phyloP scores from a whole-genome alignment of 1,140 invertebrate species.

The Apis laboriosa region DNA sequence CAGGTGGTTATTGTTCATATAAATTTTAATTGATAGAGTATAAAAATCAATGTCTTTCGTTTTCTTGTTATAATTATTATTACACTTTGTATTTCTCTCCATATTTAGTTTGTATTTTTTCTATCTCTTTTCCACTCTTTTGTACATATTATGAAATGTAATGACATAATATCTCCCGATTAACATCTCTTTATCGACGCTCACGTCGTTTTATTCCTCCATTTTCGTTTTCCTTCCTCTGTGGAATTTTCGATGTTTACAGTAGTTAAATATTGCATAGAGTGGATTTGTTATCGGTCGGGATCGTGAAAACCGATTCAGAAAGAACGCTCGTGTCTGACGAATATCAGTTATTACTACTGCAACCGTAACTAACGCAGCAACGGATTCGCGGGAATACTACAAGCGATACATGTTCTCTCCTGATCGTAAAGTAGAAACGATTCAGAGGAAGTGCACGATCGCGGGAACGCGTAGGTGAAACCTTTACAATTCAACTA shows the following conservation, averaged over 20 bases:
- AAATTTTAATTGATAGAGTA: slow-evolving; percentile 42
- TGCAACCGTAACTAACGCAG: neutral
- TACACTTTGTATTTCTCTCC: neutral
- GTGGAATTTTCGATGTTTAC: slow-evolving; percentile 34
- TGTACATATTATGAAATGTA: slow-evolving; percentile 4
- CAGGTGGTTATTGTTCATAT: slow-evolving; percentile 53
- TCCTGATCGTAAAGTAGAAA: neutral
- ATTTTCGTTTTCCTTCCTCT: slow-evolving; percentile 18
- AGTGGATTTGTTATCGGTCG: neutral
- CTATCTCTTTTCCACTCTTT: neutral
- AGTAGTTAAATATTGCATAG: slow-evolving; percentile 15
- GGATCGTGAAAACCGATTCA: no score
- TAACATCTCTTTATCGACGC: slow-evolving; percentile 1
- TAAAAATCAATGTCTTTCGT: slow-evolving; percentile 34
- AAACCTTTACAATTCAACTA: slow-evolving; percentile 12
- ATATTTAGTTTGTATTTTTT: neutral
- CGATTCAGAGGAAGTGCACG: slow-evolving; percentile 9
- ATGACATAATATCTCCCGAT: neutral
- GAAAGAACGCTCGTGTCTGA: slow-evolving; percentile 7
- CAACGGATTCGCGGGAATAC: neutral
- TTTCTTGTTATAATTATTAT: neutral
- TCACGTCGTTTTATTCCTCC: neutral
- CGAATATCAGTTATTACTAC: slow-evolving; percentile 22
- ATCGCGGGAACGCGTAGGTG: slow-evolving; percentile 17
- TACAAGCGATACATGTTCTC: neutral